phyloP scores from a whole-genome alignment of 2,888 invertebrate genomes.

The Acanthosepion lycidas region DNA sequence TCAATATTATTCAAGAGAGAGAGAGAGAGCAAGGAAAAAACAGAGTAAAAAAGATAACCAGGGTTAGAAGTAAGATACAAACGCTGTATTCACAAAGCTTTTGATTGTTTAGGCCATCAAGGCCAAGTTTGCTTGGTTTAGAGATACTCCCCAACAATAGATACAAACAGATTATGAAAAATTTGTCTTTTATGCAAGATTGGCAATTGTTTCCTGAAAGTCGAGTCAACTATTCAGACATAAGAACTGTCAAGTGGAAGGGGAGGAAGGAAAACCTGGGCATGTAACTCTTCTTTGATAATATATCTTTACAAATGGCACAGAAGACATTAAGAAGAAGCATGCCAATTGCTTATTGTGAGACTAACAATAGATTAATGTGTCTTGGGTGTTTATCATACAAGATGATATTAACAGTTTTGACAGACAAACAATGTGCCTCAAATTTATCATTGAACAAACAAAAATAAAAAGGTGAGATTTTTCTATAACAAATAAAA shows the following conservation, averaged over 20 bases:
- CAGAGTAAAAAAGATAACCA: neutral
- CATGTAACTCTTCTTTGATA: neutral
- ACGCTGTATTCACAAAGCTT: neutral
- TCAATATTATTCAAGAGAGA: neutral
- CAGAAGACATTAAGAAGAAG: neutral
- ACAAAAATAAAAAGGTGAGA: neutral
- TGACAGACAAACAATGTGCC: slow-evolving; percentile 33
- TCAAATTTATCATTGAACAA: neutral
- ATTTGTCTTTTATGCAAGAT: slow-evolving; percentile 22
- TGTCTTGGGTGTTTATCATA: neutral
- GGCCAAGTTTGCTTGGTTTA: neutral
- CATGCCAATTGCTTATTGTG: slow-evolving; percentile 33
- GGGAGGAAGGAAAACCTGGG: neutral
- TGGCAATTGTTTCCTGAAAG: neutral
- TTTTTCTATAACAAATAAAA: neutral
- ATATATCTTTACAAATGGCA: slow-evolving; percentile 17
- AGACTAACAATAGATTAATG: slow-evolving; percentile 8
- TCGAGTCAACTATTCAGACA: neutral
- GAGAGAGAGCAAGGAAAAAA: neutral
- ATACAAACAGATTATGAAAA: slow-evolving; percentile 33
- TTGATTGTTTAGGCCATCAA: slow-evolving; percentile 10
- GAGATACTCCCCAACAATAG: slow-evolving; percentile 21
- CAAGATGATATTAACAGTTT: neutral
- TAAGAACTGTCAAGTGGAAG: slow-evolving; percentile 20
- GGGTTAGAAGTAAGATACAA: slow-evolving; percentile 6